These are phyloP conservation scores for Drosophila obscura DNA, from an alignment of 1,140 invertebrate genomes.

Conservation along the genomic window DNA sequence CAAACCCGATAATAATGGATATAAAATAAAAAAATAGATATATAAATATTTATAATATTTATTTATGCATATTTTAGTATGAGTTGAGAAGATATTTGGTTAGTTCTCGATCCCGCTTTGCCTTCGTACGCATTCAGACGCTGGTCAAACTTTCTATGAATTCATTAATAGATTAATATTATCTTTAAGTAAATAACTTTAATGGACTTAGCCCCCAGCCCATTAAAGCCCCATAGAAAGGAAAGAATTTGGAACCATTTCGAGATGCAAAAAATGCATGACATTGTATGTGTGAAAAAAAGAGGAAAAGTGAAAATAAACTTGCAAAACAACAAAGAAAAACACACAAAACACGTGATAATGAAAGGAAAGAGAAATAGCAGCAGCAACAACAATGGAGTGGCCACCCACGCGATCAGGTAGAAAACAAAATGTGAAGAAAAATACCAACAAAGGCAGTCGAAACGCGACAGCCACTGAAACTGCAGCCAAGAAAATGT, in stretches of 20 bases:
- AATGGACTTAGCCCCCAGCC: conserved; percentile 1
- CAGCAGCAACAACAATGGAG: conserved; percentile 30
- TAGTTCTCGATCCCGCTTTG: no score
- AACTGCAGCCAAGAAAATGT: conserved; percentile 59
- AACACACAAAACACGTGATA: conserved; percentile 65
- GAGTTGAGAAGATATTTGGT: no score
- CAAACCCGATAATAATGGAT: conserved; percentile 13
- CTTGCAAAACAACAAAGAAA: conserved; percentile 33
- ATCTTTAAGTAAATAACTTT: no score
- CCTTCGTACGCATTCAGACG: no score
- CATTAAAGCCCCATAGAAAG: conserved; percentile 35
- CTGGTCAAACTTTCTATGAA: no score
- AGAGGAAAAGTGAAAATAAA: conserved; percentile 25
- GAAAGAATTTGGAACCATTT: conserved; percentile 40
- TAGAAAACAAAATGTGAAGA: conserved; percentile 28
- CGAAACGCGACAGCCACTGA: conserved; percentile 19
- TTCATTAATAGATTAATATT: no score
- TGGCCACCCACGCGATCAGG: conserved; percentile 64
- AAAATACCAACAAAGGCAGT: conserved; percentile 22
- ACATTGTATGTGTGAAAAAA: conserved; percentile 52
- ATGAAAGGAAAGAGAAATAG: conserved; percentile 49
- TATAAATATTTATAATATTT: neutral
- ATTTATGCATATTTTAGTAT: neutral
- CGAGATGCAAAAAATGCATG: conserved; percentile 61
- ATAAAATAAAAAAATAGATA: neutral